Evolutionary conservation across 1,140 invertebrate species (phyloP).

Genomic region (Theocolax elegans): DNA sequence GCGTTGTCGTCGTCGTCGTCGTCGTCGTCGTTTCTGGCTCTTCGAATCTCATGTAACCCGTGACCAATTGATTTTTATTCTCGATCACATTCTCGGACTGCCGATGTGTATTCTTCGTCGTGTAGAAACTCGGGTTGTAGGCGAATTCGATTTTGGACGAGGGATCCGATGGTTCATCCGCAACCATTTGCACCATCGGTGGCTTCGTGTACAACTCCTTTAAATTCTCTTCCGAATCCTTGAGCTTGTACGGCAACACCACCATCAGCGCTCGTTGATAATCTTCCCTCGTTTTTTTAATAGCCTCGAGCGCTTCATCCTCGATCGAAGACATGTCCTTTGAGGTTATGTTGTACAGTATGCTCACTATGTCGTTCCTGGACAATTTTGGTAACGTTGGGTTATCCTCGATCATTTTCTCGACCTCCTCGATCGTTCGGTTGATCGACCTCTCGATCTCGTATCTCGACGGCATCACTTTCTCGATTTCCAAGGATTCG

Average conservation of each 20-base stretch:
- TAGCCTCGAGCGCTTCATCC: constrained; percentile 55
- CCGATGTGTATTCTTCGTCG: neutral
- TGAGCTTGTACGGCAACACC: constrained; percentile 68
- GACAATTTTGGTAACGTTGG: constrained; percentile 69
- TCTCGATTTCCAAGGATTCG: constrained; percentile 49
- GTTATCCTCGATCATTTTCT: constrained; percentile 69
- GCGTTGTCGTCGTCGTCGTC: neutral
- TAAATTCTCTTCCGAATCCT: constrained; percentile 61
- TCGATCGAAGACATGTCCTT: constrained; percentile 65
- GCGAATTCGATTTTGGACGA: neutral
- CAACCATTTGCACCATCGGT: constrained; percentile 67
- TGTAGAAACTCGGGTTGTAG: neutral
- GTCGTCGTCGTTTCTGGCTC: neutral
- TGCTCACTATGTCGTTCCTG: constrained; percentile 70
- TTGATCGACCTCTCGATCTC: constrained; percentile 66
- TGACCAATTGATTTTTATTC: constrained; percentile 5
- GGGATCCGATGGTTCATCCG: constrained; percentile 35
- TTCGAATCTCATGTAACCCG: neutral
- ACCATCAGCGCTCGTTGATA: constrained; percentile 70
- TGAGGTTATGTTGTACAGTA: constrained; percentile 71
- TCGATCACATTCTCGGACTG: neutral
- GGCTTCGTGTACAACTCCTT: constrained; percentile 69
- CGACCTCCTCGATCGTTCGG: constrained; percentile 72
- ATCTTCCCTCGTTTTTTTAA: constrained; percentile 62
- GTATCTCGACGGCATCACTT: constrained; percentile 48